phyloP scores from a whole-genome alignment of 2,797 vertebrate species.

The Harpagifer antarcticus region DNA sequence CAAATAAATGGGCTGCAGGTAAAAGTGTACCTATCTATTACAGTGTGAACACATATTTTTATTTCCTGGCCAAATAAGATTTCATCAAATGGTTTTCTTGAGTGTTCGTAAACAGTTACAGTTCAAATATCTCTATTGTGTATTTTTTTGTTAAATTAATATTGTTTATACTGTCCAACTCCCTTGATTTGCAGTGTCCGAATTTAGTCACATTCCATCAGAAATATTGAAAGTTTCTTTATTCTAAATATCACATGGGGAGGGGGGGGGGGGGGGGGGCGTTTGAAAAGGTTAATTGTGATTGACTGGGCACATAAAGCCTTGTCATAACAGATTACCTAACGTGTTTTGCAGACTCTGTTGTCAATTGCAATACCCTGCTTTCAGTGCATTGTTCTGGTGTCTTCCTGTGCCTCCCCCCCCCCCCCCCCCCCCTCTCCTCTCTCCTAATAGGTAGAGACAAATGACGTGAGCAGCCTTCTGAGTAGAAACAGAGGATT shows the following conservation, averaged over 20 bases:
- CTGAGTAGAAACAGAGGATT: constrained; percentile 51
- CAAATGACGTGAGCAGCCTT: constrained; percentile 67
- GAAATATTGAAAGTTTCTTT: constrained; percentile 30
- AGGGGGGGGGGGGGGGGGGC: constrained; percentile 7
- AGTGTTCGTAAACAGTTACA: background rate
- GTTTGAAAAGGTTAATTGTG: constrained; percentile 72
- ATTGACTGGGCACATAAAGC: constrained; percentile 62
- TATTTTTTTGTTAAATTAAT: background rate
- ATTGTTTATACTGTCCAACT: background rate
- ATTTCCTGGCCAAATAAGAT: constrained; percentile 12
- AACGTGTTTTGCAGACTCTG: constrained; percentile 76
- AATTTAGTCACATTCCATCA: constrained; percentile 5
- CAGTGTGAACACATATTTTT: background rate
- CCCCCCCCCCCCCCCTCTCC: constrained; percentile 28
- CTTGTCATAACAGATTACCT: constrained; percentile 85
- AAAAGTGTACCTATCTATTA: background rate
- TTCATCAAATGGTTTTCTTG: background rate
- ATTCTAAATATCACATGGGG: constrained; percentile 19
- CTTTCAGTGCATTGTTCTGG: constrained; percentile 79
- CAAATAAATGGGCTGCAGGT: background rate
- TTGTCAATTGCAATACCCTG: constrained; percentile 67
- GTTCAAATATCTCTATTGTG: background rate
- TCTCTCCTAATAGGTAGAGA: constrained; percentile 50
- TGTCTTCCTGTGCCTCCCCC: constrained; percentile 75
- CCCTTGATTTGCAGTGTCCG: background rate